These are phyloP conservation scores for Cydia splendana DNA, from an alignment of 1,140 invertebrate genomes.

Conservation along the genomic window DNA sequence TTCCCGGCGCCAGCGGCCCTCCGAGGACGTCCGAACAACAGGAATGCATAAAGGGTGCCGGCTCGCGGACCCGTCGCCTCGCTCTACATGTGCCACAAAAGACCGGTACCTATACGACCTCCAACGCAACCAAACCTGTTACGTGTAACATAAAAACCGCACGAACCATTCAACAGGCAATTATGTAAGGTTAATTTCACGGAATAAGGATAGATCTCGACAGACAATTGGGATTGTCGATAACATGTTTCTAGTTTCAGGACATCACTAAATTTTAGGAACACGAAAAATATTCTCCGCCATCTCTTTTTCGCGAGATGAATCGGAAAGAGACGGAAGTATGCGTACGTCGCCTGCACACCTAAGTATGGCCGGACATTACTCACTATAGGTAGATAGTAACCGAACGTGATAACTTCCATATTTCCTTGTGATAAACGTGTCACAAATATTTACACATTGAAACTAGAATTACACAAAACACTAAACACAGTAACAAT, in stretches of 20 bases:
- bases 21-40: conserved; percentile 65
- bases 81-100: conserved; percentile 70
- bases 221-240: conserved; percentile 34
- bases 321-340: conserved; percentile 71
- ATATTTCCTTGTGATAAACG: conserved; percentile 45
- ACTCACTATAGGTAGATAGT: conserved; percentile 78
- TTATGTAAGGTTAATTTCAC: conserved; percentile 50
- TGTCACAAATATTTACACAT: conserved; percentile 55
- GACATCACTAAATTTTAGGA: conserved; percentile 54
- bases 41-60: conserved; percentile 66
- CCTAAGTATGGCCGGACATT: conserved; percentile 79
- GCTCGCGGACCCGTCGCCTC: conserved; percentile 58
- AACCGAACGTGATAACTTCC: conserved; percentile 65
- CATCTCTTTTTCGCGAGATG: conserved; percentile 62
- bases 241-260: conserved; percentile 51
- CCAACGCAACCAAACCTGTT: conserved; percentile 76
- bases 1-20: conserved; percentile 70
- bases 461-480: conserved; percentile 52
- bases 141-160: conserved; percentile 61
- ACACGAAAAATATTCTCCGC: conserved; percentile 59
- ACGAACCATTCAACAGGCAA: conserved; percentile 37
- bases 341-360: conserved; percentile 78
- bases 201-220: conserved; percentile 38
- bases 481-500: conserved; percentile 64
- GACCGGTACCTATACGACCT: conserved; percentile 67